Evolutionary conservation across 2,797 vertebrate genomes (phyloP).

Genomic region (Aulostomus chinensis): DNA sequence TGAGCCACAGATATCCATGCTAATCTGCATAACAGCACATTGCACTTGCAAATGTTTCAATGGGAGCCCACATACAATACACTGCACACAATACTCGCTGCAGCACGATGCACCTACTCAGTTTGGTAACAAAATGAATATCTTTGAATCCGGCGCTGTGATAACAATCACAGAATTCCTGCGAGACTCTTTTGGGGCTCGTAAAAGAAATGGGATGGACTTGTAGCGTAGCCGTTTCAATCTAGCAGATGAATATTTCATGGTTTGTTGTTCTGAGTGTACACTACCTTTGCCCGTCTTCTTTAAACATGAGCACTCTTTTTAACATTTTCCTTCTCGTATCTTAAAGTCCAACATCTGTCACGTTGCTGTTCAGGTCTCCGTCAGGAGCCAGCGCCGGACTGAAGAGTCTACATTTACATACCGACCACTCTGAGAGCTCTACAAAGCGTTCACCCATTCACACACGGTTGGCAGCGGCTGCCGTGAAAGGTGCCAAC

Average conservation of each 20-base stretch:
- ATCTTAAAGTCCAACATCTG: background rate
- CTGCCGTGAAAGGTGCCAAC: too few species aligned
- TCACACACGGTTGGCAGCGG: too few species aligned
- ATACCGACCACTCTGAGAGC: too few species aligned
- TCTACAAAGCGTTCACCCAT: too few species aligned
- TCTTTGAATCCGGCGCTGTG: constrained; percentile 6
- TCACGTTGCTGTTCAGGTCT: too few species aligned
- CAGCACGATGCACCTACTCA: constrained; percentile 20
- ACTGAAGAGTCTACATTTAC: too few species aligned
- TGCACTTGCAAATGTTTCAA: too few species aligned
- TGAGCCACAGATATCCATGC: constrained; percentile 52
- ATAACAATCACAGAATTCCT: constrained; percentile 20
- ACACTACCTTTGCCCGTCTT: too few species aligned
- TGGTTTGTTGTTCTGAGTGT: constrained; percentile 49
- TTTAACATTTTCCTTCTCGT: constrained; percentile 20
- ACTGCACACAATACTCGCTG: constrained; percentile 11
- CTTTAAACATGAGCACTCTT: constrained; percentile 35
- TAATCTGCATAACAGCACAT: constrained; percentile 57
- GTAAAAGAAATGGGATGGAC: constrained; percentile 51
- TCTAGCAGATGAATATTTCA: constrained; percentile 63
- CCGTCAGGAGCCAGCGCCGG: too few species aligned
- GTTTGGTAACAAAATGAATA: constrained; percentile 8
- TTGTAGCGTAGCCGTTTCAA: constrained; percentile 31
- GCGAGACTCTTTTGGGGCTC: constrained; percentile 36
- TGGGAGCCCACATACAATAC: constrained; percentile 32